phyloP scores from a whole-genome alignment of 2,797 vertebrate species.

The Babyrousa celebensis region DNA sequence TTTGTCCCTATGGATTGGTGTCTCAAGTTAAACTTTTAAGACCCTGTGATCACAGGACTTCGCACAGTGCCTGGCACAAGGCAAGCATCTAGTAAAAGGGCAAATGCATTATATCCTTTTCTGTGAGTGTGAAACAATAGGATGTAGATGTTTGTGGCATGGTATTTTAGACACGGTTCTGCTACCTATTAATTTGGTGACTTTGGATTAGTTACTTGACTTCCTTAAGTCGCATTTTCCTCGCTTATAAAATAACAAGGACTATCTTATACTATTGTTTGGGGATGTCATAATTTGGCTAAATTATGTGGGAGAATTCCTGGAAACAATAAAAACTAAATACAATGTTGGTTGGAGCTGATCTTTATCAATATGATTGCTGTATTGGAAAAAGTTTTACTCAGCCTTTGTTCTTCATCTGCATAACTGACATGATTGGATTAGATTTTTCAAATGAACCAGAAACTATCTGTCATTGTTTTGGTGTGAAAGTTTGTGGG shows the following conservation, averaged over 20 bases:
- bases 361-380: not conserved
- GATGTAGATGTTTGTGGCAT: not conserved
- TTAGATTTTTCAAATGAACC: not conserved
- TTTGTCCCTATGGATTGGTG: not conserved
- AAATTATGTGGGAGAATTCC: not conserved
- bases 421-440: not conserved
- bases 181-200: slow-evolving; percentile 29
- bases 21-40: not conserved
- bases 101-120: not conserved
- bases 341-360: not conserved
- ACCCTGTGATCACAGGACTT: not conserved
- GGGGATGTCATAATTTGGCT: not conserved
- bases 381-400: not conserved
- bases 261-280: not conserved
- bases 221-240: slow-evolving; percentile 22
- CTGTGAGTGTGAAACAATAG: not conserved
- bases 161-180: slow-evolving; percentile 22
- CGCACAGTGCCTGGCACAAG: not conserved
- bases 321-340: not conserved
- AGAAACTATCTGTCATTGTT: not conserved
- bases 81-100: not conserved
- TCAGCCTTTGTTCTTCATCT: not conserved
- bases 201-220: not conserved
- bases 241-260: not conserved
- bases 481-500: not conserved